These are phyloP conservation scores for Crossaster papposus DNA, from an alignment of 53 echinoderm and acorn worm genomes.

Conservation along the genomic window DNA sequence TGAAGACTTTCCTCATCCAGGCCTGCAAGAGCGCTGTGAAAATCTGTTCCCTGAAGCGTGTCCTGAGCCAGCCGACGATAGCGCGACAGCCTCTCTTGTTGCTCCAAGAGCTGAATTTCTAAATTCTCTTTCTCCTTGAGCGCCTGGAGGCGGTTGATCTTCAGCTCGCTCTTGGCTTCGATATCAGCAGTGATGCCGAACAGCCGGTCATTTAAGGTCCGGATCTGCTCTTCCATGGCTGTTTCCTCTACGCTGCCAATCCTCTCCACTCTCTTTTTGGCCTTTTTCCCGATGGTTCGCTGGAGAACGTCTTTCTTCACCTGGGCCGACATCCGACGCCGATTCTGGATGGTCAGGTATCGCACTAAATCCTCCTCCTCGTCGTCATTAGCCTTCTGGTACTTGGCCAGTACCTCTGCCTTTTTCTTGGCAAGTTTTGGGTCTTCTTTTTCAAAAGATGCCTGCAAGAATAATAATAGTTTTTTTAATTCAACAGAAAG, in stretches of 20 bases:
- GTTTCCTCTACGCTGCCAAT: constrained; percentile 60
- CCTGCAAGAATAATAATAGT: not conserved
- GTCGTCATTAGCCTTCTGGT: constrained; percentile 70
- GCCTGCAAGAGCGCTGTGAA: not conserved
- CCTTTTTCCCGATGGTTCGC: constrained; percentile 3
- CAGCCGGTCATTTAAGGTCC: constrained; percentile 43
- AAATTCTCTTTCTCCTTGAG: constrained; percentile 67
- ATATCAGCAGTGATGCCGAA: constrained; percentile 55
- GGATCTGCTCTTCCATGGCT: constrained; percentile 65
- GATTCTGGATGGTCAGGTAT: constrained; percentile 66
- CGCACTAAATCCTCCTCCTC: constrained; percentile 67
- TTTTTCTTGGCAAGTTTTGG: constrained; percentile 49
- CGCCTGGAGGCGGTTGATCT: constrained; percentile 45
- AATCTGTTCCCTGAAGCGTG: constrained; percentile 55
- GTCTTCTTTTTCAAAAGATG: not conserved
- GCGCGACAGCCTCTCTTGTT: constrained; percentile 66
- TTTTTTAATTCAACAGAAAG: not conserved
- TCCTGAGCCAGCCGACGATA: constrained; percentile 64
- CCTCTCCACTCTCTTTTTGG: constrained; percentile 27
- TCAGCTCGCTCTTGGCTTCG: constrained; percentile 53
- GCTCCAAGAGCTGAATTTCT: constrained; percentile 73
- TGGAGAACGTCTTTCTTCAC: constrained; percentile 26
- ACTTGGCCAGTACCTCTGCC: constrained; percentile 60
- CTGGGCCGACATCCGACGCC: constrained; percentile 76
- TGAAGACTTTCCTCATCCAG: constrained; percentile 30